Evolutionary conservation across 2,797 vertebrate genomes (phyloP), one percentile per base, ranked within the genome.

Genomic region (Melanotaenia parkinsoni): DNA sequence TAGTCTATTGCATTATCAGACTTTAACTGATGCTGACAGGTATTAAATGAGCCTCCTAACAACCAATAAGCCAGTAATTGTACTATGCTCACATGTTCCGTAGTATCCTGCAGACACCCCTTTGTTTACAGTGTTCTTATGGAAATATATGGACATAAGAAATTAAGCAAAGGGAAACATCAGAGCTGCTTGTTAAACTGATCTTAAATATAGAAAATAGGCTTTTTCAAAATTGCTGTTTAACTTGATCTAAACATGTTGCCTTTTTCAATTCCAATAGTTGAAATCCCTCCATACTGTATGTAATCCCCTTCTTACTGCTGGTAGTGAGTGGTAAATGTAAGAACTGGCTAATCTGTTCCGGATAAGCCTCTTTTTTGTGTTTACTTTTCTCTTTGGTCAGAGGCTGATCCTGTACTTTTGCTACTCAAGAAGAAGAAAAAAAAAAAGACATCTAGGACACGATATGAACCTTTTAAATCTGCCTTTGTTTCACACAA

Each of bases 381-480:
- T 89, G 84, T 90, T 90, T 89, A 88, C 89, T 62, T 11, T 28
- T 82, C 72, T 86, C 86, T 89, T 86, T 86, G 70, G 50, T 33
- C 73, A 61, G 58, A 83, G 28, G 68, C 59, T 86, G 67, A 87
- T 74, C 80, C 72, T 83, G 63, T 75, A 51, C 68, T 72, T 73
- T 30, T 63, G 18, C 76, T 70, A 63, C 74, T 76, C 50, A 63
- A 28, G 43, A 50, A 22, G 63, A 20, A 22, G 37, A 63, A 40
- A 14, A 68, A 53, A 53, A 33, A 30, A 14, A 30, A 22, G 1
- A 4, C 26, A 40, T 40, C 13, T 40, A 4, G 13, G 20, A 30
- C 14, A 35, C 28, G 32, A 33, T 4, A 14, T 12, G n/a, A 22
- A 57, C 11, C 35, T 30, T 38, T 20, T 13, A 26, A 38, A 22